phyloP scores from a whole-genome alignment of 2,888 invertebrate genomes.

The Caenorhabditis sp. region DNA sequence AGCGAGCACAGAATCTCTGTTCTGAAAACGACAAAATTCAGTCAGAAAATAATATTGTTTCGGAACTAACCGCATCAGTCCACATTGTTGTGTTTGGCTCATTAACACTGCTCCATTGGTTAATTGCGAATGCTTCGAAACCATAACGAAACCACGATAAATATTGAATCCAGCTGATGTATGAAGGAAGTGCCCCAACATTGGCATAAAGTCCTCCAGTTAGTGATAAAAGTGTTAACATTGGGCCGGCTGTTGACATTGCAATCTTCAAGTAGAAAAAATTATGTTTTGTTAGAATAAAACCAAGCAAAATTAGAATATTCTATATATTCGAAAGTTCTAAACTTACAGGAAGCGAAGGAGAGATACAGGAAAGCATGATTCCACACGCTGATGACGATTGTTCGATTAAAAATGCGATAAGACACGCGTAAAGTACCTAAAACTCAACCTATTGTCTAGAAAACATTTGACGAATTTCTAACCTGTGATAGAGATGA shows the following conservation, averaged over 20 bases:
- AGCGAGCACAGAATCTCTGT: constrained; percentile 37
- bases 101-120: constrained; percentile 59
- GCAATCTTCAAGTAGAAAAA: constrained; percentile 42
- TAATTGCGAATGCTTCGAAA: constrained; percentile 73
- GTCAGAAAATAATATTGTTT: not conserved
- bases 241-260: constrained; percentile 63
- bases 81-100: constrained; percentile 41
- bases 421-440: constrained; percentile 46
- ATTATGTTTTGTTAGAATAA: not conserved
- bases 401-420: constrained; percentile 57
- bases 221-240: constrained; percentile 65
- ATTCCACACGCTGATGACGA: constrained; percentile 61
- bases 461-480: not conserved
- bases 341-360: constrained; percentile 63
- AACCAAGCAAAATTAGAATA: not conserved
- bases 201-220: constrained; percentile 70
- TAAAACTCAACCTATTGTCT: not conserved
- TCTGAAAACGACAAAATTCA: constrained; percentile 10
- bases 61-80: constrained; percentile 16
- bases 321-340: not conserved
- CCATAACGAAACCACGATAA: constrained; percentile 64
- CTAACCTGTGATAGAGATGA: constrained; percentile 38
- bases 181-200: constrained; percentile 66
- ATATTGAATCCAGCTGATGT: constrained; percentile 66
- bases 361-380: constrained; percentile 64